Evolutionary conservation across 2,888 invertebrate genomes (phyloP), one percentile per base, ranked within the genome.

Genomic region (Agriopis marginaria): DNA sequence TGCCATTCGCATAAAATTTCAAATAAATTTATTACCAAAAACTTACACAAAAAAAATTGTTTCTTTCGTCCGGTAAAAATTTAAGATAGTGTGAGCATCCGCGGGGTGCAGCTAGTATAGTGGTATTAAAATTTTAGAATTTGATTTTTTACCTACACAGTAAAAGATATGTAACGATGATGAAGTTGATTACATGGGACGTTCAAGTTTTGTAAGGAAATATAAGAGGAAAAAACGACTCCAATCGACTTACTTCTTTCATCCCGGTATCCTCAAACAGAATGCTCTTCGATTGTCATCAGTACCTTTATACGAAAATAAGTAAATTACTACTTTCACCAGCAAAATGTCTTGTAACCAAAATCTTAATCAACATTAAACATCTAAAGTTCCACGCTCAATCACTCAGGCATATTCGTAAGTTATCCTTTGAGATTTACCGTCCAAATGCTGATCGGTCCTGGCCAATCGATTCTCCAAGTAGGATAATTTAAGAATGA

Each of bases 401-500:
- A 89, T 89, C 89, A 86, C 78, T n/a, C 53, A 50, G 47, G 17
- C 65, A 51, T 69, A 61, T 53, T 63, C 77, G 77, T 82, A 3
- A 63, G 63, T 23, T 59, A 85, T 88, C 86, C 92, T 92, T 92
- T 92, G 92, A 90, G 85, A 82, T 85, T 80, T 83, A 90, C 92
- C 93, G 92, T 86, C 88, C 81, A 87, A 85, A 90, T 92, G 86
- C 91, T 88, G 87, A 88, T 88, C 88, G 86, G 77, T 80, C 79
- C 79, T 61, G 75, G 71, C 82, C 90, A 86, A 92, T 91, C 89
- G 92, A 91, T 91, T 87, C 88, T 82, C 79, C 80, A 82, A 79
- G 75, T 75, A 79, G 89, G 89, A 91, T 90, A 91, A 90, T 93
- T 90, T 83, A 87, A 88, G 91, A 88, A 88, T 84, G 86, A 83